Conservation (phyloP, 2,797 vertebrate genomes). For the Liparis tanakae region DNA sequence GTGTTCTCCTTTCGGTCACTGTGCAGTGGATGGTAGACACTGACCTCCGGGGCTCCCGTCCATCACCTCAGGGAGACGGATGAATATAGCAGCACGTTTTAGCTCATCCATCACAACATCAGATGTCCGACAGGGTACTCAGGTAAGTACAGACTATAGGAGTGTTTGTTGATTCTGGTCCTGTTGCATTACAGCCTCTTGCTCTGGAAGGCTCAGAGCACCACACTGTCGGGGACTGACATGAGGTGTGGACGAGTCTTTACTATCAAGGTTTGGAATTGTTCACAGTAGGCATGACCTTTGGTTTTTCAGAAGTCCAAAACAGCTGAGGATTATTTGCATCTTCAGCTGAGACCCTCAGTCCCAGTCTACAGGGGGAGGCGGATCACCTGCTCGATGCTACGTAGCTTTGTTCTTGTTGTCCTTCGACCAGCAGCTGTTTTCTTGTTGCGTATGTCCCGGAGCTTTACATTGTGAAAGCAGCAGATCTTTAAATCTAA, state of each 20-base stretch:
- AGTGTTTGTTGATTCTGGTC: neutral
- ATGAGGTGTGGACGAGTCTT: neutral
- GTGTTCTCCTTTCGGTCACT: slow-evolving; percentile 66
- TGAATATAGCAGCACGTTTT: slow-evolving; percentile 74
- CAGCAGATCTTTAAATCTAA: neutral
- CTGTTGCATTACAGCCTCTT: neutral
- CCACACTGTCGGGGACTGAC: neutral
- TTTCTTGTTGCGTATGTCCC: neutral
- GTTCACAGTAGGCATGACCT: too few species aligned
- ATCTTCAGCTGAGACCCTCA: too few species aligned
- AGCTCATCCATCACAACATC: slow-evolving; percentile 71
- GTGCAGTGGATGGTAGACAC: slow-evolving; percentile 51
- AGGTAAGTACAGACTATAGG: slow-evolving; percentile 26
- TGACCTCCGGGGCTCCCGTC: slow-evolving; percentile 72
- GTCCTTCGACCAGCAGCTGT: neutral
- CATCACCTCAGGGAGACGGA: slow-evolving; percentile 67
- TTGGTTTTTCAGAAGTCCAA: neutral
- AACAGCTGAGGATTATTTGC: neutral
- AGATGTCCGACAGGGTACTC: slow-evolving; percentile 38
- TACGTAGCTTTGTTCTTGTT: neutral
- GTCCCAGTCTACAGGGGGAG: too few species aligned
- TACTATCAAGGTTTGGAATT: neutral
- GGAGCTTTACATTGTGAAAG: neutral
- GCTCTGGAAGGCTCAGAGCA: neutral
- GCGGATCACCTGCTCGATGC: too few species aligned